phyloP scores from a whole-genome alignment of 2,113 vertebrate species.

The Pluvialis apricaria region DNA sequence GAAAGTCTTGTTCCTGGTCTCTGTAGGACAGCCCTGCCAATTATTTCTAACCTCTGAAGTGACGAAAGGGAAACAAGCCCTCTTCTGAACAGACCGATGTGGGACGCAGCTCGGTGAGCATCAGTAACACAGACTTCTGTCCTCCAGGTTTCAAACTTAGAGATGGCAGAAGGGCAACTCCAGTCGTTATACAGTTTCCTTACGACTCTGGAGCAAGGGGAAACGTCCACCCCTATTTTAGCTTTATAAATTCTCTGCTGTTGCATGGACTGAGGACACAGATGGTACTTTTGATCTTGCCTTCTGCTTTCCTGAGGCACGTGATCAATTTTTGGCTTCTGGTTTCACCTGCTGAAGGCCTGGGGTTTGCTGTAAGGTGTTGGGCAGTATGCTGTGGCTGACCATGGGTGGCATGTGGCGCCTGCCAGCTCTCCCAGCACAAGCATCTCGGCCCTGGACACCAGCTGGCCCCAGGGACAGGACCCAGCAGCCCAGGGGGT shows the following conservation, averaged over 20 bases:
- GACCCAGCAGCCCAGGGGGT: neutral
- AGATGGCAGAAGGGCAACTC: neutral
- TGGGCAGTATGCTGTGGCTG: neutral
- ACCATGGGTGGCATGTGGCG: accelerated
- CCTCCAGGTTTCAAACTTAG: neutral
- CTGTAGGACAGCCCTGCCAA: neutral
- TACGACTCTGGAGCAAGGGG: neutral
- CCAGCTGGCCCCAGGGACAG: neutral
- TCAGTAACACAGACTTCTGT: neutral
- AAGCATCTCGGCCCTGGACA: neutral
- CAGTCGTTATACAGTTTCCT: neutral
- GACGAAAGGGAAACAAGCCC: neutral
- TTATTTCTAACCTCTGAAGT: neutral
- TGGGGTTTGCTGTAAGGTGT: neutral
- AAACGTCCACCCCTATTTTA: neutral
- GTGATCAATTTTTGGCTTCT: neutral
- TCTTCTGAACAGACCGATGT: neutral
- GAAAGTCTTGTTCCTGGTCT: neutral
- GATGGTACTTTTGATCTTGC: neutral
- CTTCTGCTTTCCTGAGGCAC: neutral
- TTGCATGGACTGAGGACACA: neutral
- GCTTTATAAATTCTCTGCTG: neutral
- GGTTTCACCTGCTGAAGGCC: neutral
- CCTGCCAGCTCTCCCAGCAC: neutral
- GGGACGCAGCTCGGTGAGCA: neutral